phyloP scores from a whole-genome alignment of 92 coral and sea anemone genomes.

The Epizoanthus illoricatus region DNA sequence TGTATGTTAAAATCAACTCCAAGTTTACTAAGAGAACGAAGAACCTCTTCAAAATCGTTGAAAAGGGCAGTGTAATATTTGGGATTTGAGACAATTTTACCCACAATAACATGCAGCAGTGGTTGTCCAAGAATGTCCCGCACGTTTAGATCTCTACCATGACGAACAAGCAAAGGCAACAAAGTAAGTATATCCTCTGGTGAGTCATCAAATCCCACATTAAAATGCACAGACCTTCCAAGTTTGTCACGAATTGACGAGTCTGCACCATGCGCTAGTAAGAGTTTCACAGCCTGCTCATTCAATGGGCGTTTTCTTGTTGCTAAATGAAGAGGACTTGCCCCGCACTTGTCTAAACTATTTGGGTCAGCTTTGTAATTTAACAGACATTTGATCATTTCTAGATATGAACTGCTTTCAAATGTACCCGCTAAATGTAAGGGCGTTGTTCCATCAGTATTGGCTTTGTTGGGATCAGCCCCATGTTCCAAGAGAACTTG shows the following conservation, averaged over 20 bases:
- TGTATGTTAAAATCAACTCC: slow-evolving; percentile 21
- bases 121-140: slow-evolving; percentile 32
- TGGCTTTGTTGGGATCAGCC: slow-evolving; percentile 18
- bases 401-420: neutral
- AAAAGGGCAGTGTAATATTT: neutral
- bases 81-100: too few relatives aligned
- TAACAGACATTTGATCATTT: neutral
- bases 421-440: slow-evolving; percentile 19
- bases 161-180: neutral
- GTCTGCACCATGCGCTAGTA: neutral
- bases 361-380: slow-evolving; percentile 34
- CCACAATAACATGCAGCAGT: slow-evolving; percentile 4
- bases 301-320: neutral
- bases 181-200: neutral
- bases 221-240: slow-evolving; percentile 1
- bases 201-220: neutral
- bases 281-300: neutral
- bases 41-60: neutral
- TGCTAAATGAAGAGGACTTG: slow-evolving; percentile 13
- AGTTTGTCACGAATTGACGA: neutral
- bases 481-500: slow-evolving; percentile 2
- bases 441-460: slow-evolving; percentile 14
- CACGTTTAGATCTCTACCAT: neutral
- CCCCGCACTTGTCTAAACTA: slow-evolving; percentile 14
- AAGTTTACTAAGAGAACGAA: neutral